Base-by-base conservation (phyloP, 2,797 vertebrate species). In the Sebastes steindachneri region DNA sequence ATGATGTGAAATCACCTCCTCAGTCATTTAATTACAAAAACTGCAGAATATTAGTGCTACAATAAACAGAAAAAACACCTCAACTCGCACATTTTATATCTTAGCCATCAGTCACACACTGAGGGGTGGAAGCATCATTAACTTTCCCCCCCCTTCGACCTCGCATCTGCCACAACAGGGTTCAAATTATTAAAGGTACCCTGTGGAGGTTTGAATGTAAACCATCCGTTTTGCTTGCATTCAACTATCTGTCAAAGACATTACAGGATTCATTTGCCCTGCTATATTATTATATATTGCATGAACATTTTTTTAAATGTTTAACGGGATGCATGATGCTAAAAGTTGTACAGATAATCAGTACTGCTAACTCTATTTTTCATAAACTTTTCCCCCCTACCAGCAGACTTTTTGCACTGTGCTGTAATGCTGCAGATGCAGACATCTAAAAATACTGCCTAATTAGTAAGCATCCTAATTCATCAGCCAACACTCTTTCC, bases 401-500 rank as follows among this genome's bases (percentile, higher is more conserved):
- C 5, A 25, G 29, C 5, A 1, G 21, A 65, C 4, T 57, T 41
- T 69, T 57, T 68, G 11, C 9, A 19, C 37, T 64, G 5, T n/a
- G 37, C 58, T 75, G 3, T 45, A 48, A 54, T 29, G 26, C 63
- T 45, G 41, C 15, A 25, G n/a, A 66, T 41, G 29, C 21, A 17
- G 9, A 28, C 23, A 65, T 63, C 69, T 71, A 77, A 80, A 80
- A 83, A 77, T 59, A 67, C 48, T 11, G 12, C 10, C 62, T 66
- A 69, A 83, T 86, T 77, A 71, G 63, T 14, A 68, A 28, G 31
- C 63, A 75, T 60, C 62, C 37, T 48, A 31, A 74, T 80, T 55
- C 54, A 68, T 75, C 57, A 54, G 5, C 70, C 14, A 5, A 25
- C 57, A 26, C 58, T 64, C 48, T 57, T 31, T 68, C 41, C 66